Evolutionary conservation across 2,888 invertebrate genomes (phyloP), one percentile per base, ranked within the genome.

Genomic region (Ectemnius cavifrons): DNA sequence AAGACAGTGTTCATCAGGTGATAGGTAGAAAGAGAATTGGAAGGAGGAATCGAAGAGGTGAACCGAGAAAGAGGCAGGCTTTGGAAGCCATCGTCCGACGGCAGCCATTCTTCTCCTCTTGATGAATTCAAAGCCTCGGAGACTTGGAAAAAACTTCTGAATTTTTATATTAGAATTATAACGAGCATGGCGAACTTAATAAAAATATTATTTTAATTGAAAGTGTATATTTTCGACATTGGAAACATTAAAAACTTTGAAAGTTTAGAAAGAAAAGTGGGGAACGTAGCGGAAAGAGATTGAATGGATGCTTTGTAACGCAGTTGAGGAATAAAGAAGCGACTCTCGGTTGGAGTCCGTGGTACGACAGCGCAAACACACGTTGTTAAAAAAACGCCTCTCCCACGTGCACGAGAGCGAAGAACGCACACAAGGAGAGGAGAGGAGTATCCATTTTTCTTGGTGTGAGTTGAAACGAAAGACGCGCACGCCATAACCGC

Each of bases 81-180:
- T 5, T 16, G 52, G 5, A 71, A 85, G 83, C 86, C 86, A 86
- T 87, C 83, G 72, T 77, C 85, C 86, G 86, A 84, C 86, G 87
- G 86, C 87, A 79, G 87, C 87, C 87, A 87, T 87, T 70, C 73
- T 76, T 62, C 52, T 52, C 13, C 47, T 46, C 49, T 47, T 16
- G 16, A 16, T 2, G 1, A 11, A 37, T 0, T 37, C 8, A 37
- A 37, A 37, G 37, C 37, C 5, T 6, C 37, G 3, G 23, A 37
- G 4, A 37, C 37, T 37, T 37, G 0, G 0, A 37, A 37, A 8
- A 37, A 37, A 37, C 37, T 37, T 0, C 11, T 11, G 37, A 11
- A 8, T 37, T 37, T 11, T 11, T 37, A 2, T 37, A 8, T 37
- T 8, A 8, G 1, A 6, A 37, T 37, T 37, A 11, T 1, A 37